Conservation (phyloP, 1,140 invertebrate genomes). For the Formica exsecta region DNA sequence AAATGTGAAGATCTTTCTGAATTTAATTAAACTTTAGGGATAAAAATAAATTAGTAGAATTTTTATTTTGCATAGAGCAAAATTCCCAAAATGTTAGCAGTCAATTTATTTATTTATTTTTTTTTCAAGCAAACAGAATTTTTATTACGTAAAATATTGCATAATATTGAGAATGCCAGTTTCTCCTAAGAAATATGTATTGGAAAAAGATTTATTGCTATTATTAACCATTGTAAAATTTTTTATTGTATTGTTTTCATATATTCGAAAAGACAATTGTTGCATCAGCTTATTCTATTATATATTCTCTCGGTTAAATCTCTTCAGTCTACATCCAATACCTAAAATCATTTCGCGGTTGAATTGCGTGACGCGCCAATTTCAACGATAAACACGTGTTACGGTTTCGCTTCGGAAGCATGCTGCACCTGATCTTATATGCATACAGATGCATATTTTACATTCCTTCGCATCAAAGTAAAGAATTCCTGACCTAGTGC, state of each 20-base stretch:
- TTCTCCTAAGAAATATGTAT: no score
- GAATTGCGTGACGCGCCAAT: background rate
- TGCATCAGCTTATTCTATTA: background rate
- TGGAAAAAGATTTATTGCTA: no score
- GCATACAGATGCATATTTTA: conserved; percentile 41
- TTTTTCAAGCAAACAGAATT: background rate
- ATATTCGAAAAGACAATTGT: no score
- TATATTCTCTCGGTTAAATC: background rate
- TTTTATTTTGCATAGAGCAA: no score
- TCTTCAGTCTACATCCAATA: background rate
- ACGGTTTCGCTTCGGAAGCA: background rate
- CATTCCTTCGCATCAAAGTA: conserved; percentile 70
- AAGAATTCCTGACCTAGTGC: conserved; percentile 81
- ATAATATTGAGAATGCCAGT: background rate
- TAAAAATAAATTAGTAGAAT: no score
- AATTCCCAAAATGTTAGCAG: no score
- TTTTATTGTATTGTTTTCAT: no score
- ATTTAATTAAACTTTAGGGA: no score
- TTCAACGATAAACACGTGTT: conserved; percentile 16
- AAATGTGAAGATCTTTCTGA: no score
- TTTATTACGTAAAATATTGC: background rate
- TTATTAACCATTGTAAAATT: no score
- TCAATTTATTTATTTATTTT: no score
- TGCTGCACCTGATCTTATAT: background rate
- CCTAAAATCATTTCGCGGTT: conserved; percentile 1